Base-by-base conservation (phyloP, 2,888 invertebrate genomes). In the Dynastes grantii region DNA sequence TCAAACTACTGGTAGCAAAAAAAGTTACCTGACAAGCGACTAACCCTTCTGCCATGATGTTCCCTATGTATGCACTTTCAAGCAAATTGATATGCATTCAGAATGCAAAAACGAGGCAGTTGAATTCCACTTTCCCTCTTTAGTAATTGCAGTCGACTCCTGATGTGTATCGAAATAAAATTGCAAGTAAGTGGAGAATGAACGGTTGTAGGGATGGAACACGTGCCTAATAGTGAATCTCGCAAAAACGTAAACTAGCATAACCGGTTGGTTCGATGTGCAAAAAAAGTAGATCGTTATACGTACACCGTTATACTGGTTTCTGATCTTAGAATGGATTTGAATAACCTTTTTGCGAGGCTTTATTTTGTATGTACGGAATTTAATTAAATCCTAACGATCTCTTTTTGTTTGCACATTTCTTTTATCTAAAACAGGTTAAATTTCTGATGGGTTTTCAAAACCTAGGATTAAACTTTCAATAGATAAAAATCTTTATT, bases 161-260 rank as follows among this genome's bases (percentile, higher is more conserved):
- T 22, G 55, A 22, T 58, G 55, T 51, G 45, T 76, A 76, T 76
- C 76, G 68, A 55, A 29, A 58, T 76, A 76, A 76, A 76, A 67
- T 76, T 76, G 76, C 76, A 76, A 76, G 65, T 76, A 76, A 64
- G 37, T 55, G 67, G 58, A 58, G 49, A 58, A 68, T 53, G n/a
- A 67, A 40, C 40, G 68, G 29, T 29, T 27, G 68, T 9, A 51
- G 40, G 53, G 53, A 58, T 40, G 55, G 58, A 40, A 45, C 67
- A 58, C 68, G 64, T 68, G 76, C 22, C 67, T 40, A 27, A 22
- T 22, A 37, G 58, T 55, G 61, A 55, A 65, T 58, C 55, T 76
- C 65, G 76, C 76, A 76, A 76, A 76, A 58, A 68, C 67, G 67
- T 68, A 55, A 58, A 76, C 76, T 65, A 68, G 76, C 45, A 40